Evolutionary conservation across 92 coral and sea anemone genomes (phyloP), one percentile per base, ranked within the genome.

Genomic region (Pocillopora grandis): DNA sequence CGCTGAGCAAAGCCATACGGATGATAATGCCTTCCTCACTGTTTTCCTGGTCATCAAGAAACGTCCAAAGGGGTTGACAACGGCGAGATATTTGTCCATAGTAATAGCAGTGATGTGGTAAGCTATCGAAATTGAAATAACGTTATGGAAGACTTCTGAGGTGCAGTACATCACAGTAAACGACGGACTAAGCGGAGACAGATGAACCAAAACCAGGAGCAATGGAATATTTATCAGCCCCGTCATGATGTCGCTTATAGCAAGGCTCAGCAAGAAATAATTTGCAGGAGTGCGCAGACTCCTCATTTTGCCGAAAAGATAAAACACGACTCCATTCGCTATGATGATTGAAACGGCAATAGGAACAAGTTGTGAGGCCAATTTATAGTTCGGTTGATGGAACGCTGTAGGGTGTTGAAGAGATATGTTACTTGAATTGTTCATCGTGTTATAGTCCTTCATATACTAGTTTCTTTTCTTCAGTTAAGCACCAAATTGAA

Each of bases 81-180:
- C 73, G 17, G 86, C 79, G 31, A 83, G 36, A 52, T 83, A 83
- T 62, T 83, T 83, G 12, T 83, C 86, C 7, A 59, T 65, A 0
- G 86, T 83, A 16, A 75, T 36, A 17, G 73, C 79, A 19, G 80
- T 72, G 17, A 83, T 83, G 71, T 83, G 86, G n/a, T 83, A 83
- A 23, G 80, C 86, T 9, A 75, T 72, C 31, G 86, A 83, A 62
- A 55, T 62, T 23, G 86, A 62, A 27, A 66, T 75, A 33, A 83
- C 33, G 37, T 75, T 74, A 36, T 83, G 86, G 16, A 83, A 75
- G 49, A 55, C 80, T 19, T 37, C 12, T 36, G 72, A 49, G 20
- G 74, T 57, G 16, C 79, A 37, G 5, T 42, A 21, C 48, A 62
- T 27, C 64, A 3, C 69, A 10, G 60, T 0, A 42, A 42, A 42